These are phyloP conservation scores for Anolis sagrei DNA, from an alignment of 2,113 vertebrate genomes.

Conservation along the genomic window DNA sequence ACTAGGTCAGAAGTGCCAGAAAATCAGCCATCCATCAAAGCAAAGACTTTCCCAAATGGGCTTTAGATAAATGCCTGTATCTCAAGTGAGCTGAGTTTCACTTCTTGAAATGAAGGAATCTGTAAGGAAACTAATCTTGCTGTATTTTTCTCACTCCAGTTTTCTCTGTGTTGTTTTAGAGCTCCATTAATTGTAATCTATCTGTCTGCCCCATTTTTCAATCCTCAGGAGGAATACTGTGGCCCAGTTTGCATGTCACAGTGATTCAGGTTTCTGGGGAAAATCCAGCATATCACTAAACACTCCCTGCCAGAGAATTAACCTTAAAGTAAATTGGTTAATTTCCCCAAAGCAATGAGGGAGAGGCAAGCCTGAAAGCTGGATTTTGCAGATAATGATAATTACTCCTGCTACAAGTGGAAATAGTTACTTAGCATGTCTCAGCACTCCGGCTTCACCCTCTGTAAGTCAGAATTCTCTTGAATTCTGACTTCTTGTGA, in stretches of 20 bases:
- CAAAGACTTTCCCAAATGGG: background rate
- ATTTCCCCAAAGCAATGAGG: no score
- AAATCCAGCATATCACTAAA: no score
- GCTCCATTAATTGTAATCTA: background rate
- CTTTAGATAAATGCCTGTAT: background rate
- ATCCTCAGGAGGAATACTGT: background rate
- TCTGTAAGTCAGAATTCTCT: background rate
- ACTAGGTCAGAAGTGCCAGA: background rate
- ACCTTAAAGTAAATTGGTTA: no score
- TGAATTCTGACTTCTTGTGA: background rate
- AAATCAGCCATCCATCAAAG: background rate
- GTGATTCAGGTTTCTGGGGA: no score
- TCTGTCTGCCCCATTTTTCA: background rate
- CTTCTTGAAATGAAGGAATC: background rate
- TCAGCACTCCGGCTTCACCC: background rate
- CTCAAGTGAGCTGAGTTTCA: background rate
- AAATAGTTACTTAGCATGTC: background rate
- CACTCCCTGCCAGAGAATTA: no score
- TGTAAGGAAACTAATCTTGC: background rate
- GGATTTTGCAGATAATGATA: no score
- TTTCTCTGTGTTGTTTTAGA: no score
- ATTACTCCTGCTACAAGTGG: no score
- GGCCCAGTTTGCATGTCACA: background rate
- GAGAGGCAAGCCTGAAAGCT: no score
- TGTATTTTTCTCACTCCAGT: background rate